These are phyloP conservation scores for Ptychodera flava DNA, from an alignment of 35 echinoderm and acorn worm genomes.

Conservation along the genomic window DNA sequence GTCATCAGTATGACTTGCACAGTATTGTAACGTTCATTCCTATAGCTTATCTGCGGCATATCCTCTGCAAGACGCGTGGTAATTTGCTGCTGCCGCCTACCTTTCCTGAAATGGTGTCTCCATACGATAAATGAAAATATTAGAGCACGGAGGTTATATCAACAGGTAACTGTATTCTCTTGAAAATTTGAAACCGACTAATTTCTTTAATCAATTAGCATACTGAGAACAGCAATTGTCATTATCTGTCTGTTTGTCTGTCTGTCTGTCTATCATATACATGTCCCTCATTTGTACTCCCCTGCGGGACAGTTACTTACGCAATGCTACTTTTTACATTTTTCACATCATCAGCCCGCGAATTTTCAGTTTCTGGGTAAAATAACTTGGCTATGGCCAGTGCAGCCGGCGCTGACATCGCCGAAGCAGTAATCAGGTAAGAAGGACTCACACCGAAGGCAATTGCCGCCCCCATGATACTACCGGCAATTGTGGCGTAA, in stretches of 20 bases:
- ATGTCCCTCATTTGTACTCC: background rate
- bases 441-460: constrained; percentile 61
- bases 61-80: too few relatives aligned
- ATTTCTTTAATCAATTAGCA: background rate
- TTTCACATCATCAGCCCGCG: background rate
- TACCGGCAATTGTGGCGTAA: constrained; percentile 77
- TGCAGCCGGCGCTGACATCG: constrained; percentile 83
- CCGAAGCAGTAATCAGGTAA: constrained; percentile 62
- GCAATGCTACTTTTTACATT: background rate
- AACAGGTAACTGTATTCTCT: too few relatives aligned
- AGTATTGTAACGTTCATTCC: too few relatives aligned
- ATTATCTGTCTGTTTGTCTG: background rate
- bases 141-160: too few relatives aligned
- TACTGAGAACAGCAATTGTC: background rate
- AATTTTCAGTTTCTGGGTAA: constrained; percentile 66
- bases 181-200: background rate
- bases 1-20: too few relatives aligned
- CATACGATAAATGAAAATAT: too few relatives aligned
- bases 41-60: too few relatives aligned
- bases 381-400: constrained; percentile 73
- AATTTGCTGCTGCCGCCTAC: too few relatives aligned
- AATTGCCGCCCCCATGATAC: constrained; percentile 63
- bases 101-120: too few relatives aligned
- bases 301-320: background rate
- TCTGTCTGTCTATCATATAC: background rate